These are phyloP conservation scores for Macrotus californicus DNA, from an alignment of 2,113 vertebrate species.

Conservation along the genomic window DNA sequence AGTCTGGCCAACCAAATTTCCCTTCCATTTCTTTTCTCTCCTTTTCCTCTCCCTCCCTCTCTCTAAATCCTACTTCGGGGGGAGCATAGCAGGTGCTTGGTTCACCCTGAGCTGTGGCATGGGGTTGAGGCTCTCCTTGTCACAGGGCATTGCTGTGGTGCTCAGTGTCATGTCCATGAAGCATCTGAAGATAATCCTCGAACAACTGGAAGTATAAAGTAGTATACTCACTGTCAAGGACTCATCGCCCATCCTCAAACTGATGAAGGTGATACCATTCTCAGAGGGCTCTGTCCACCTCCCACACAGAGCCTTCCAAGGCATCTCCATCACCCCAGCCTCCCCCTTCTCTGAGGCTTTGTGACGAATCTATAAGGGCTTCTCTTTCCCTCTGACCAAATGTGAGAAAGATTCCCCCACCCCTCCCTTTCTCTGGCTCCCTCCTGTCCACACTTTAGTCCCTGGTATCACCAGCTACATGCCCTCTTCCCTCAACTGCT, in stretches of 20 bases:
- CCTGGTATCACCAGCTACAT: neutral
- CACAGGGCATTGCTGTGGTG: conserved; percentile 33
- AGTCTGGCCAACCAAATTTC: neutral
- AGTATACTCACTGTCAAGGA: neutral
- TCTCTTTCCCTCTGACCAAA: neutral
- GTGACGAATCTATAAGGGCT: neutral
- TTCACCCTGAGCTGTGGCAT: neutral
- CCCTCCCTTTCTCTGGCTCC: neutral
- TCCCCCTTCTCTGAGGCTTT: neutral
- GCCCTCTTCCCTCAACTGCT: too few species aligned
- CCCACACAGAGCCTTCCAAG: neutral
- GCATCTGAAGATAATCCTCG: conserved; percentile 1
- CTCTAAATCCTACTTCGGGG: too few species aligned
- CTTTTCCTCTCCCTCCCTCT: neutral
- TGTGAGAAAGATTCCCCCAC: neutral
- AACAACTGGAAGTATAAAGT: neutral
- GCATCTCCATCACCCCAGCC: neutral
- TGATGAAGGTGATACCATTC: neutral
- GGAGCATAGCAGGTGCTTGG: neutral
- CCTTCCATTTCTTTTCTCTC: neutral
- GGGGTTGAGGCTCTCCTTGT: neutral
- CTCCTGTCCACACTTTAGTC: neutral
- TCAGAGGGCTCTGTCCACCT: neutral
- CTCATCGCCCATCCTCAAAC: neutral
- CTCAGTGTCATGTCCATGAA: neutral